These are phyloP conservation scores for Hippoglossus hippoglossus DNA, from an alignment of 2,797 vertebrate genomes.

Conservation along the genomic window DNA sequence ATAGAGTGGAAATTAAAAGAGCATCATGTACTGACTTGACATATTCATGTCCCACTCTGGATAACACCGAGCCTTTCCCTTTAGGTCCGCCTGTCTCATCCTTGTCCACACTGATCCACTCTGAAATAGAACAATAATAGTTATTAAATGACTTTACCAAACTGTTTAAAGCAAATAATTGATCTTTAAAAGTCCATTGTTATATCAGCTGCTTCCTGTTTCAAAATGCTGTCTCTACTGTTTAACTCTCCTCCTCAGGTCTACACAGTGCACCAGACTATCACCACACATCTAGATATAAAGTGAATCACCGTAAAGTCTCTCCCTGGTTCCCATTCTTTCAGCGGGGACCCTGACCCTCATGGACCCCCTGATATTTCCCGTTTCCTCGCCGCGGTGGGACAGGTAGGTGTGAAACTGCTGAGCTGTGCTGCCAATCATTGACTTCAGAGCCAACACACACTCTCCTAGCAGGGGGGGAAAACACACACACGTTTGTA, in stretches of 20 bases:
- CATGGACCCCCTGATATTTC: slow-evolving; percentile 98
- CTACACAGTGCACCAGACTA: too few relatives aligned
- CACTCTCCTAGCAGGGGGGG: slow-evolving; percentile 88
- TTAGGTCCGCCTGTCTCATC: slow-evolving; percentile 91
- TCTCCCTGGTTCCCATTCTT: slow-evolving; percentile 94
- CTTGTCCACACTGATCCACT: slow-evolving; percentile 98
- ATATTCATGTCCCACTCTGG: slow-evolving; percentile 87
- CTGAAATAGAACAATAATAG: slow-evolving; percentile 74
- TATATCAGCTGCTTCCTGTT: too few relatives aligned
- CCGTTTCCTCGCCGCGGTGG: slow-evolving; percentile 95
- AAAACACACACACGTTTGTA: slow-evolving; percentile 18
- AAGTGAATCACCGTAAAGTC: slow-evolving; percentile 90
- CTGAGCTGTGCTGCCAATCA: slow-evolving; percentile 97
- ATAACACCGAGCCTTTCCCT: slow-evolving; percentile 83
- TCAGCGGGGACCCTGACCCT: slow-evolving; percentile 94
- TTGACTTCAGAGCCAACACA: slow-evolving; percentile 95
- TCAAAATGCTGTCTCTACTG: background rate
- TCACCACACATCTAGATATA: background rate
- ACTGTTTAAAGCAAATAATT: background rate
- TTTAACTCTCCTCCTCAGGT: background rate
- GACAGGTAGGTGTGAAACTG: slow-evolving; percentile 97
- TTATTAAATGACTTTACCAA: background rate
- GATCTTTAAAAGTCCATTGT: too few relatives aligned
- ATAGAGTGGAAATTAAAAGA: slow-evolving; percentile 3
- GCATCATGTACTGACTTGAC: slow-evolving; percentile 81